These are phyloP conservation scores for Lasiommata megera DNA, from an alignment of 2,888 invertebrate species.

Conservation along the genomic window DNA sequence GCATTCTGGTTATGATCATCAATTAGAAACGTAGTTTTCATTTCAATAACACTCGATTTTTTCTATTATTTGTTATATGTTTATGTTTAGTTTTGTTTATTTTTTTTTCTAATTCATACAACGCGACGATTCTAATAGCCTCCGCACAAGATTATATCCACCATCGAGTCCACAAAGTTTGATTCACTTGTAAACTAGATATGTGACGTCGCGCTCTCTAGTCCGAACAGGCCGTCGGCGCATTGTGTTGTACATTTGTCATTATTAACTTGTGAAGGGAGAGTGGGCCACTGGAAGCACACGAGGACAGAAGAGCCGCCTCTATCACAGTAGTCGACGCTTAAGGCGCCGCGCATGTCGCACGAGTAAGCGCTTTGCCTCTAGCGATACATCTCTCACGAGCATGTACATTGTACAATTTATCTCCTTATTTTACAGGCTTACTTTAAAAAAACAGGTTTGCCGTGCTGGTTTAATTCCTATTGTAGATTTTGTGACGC, in stretches of 20 bases:
- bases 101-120: conserved; percentile 66
- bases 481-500: conserved; percentile 29
- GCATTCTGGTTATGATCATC: conserved; percentile 83
- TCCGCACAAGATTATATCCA: conserved; percentile 66
- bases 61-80: conserved; percentile 67
- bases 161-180: conserved; percentile 63
- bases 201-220: conserved; percentile 45
- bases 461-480: conserved; percentile 59
- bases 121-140: conserved; percentile 73
- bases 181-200: conserved; percentile 49
- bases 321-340: conserved; percentile 40
- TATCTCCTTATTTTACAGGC: conserved; percentile 62
- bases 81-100: conserved; percentile 70
- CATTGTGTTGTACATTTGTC: conserved; percentile 32
- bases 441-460: conserved; percentile 54
- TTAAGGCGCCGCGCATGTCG: conserved; percentile 38
- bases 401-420: conserved; percentile 40
- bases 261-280: conserved; percentile 37
- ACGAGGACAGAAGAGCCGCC: conserved; percentile 63
- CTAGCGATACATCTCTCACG: conserved; percentile 41
- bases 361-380: conserved; percentile 42
- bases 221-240: conserved; percentile 34
- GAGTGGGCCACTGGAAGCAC: conserved; percentile 76
- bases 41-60: conserved; percentile 80
- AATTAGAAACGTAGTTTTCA: conserved; percentile 81